These are phyloP conservation scores for Cynoglossus semilaevis DNA, from an alignment of 2,113 vertebrate species.

Conservation along the genomic window DNA sequence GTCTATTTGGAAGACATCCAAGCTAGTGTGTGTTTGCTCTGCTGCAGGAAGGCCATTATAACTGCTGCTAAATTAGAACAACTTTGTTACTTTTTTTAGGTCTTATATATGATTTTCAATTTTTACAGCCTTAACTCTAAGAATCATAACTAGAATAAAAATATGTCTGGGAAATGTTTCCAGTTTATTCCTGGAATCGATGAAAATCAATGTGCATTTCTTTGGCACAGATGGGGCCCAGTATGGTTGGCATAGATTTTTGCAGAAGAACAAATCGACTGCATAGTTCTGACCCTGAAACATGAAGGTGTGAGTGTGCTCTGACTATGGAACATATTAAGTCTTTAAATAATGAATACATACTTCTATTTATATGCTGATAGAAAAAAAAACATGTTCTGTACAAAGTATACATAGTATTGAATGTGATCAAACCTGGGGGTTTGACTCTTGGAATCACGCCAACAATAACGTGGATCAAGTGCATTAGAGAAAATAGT, in stretches of 20 bases:
- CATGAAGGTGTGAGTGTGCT: neutral
- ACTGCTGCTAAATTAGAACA: too few species aligned
- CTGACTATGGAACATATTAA: neutral
- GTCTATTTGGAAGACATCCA: too few species aligned
- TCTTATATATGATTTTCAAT: too few species aligned
- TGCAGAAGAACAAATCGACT: neutral
- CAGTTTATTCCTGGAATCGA: neutral
- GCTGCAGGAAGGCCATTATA: too few species aligned
- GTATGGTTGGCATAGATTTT: neutral
- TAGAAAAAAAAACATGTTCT: too few species aligned
- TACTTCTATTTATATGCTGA: too few species aligned
- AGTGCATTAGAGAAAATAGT: constrained; percentile 9
- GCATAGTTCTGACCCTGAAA: neutral
- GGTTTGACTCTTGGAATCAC: neutral
- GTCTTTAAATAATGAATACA: too few species aligned
- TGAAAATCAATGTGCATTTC: neutral
- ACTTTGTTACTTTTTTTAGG: too few species aligned
- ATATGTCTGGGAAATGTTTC: neutral
- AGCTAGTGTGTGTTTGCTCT: too few species aligned
- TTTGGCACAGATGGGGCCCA: neutral
- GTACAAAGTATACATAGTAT: too few species aligned
- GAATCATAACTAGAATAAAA: neutral
- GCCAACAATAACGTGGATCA: too few species aligned
- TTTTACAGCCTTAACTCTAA: neutral
- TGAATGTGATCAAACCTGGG: too few species aligned